Conservation (phyloP, 1,140 invertebrate species). For the Nymphalis io region DNA sequence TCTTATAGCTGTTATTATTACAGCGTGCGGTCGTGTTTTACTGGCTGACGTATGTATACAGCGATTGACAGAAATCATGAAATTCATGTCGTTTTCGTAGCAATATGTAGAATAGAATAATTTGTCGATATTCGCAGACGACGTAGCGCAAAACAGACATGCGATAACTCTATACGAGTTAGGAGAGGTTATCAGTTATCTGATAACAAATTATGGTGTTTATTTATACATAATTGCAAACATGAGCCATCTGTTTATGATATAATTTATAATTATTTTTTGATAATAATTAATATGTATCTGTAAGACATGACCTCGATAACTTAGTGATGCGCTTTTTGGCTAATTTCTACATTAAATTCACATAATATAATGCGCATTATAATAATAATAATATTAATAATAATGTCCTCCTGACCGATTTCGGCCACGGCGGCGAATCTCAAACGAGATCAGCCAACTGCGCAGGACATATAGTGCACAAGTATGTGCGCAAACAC, state of each 20-base stretch:
- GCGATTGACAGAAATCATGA: constrained; percentile 6
- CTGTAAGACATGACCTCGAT: no score
- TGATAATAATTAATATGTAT: neutral
- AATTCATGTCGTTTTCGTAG: neutral
- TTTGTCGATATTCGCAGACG: neutral
- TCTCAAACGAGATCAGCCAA: no score
- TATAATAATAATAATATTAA: no score
- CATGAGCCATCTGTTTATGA: neutral
- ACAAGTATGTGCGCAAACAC: no score
- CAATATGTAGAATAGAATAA: neutral
- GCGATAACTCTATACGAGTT: neutral
- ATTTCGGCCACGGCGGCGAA: no score
- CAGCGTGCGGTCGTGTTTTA: constrained; percentile 21
- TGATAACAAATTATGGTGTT: neutral
- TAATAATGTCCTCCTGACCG: no score
- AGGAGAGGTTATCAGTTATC: constrained; percentile 2
- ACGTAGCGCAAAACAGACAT: neutral
- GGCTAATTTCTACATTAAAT: no score
- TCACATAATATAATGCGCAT: no score
- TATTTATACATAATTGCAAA: constrained; percentile 1
- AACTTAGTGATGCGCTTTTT: no score
- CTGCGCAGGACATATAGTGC: no score
- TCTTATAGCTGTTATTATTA: constrained; percentile 25
- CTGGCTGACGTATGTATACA: constrained; percentile 9
- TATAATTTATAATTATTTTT: neutral